Evolutionary conservation across 2,797 vertebrate species (phyloP).

Genomic region (Xenentodon cancila): DNA sequence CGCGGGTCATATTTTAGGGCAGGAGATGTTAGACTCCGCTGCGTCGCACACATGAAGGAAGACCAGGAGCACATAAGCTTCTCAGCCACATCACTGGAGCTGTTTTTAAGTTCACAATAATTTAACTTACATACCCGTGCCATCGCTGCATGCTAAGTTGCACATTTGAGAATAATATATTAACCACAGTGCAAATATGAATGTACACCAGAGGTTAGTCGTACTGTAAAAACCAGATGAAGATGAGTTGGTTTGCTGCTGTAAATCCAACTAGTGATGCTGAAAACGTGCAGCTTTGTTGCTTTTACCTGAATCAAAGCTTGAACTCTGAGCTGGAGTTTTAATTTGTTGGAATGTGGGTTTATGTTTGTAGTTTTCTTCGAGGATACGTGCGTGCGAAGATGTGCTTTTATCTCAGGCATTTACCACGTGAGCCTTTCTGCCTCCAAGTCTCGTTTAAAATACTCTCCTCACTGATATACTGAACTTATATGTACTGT

Average conservation of each 20-base stretch:
- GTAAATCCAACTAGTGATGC: conserved; percentile 30
- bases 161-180: conserved; percentile 44
- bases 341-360: conserved; percentile 6
- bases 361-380: conserved; percentile 27
- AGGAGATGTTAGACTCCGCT: conserved; percentile 13
- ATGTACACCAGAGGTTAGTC: conserved; percentile 44
- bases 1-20: conserved; percentile 6
- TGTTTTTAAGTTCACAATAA: conserved; percentile 16
- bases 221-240: conserved; percentile 20
- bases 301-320: conserved; percentile 8
- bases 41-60: conserved; percentile 8
- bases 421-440: conserved; percentile 39
- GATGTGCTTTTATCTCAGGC: conserved; percentile 52
- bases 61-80: conserved; percentile 29
- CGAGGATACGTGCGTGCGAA: background rate
- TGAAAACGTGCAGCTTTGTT: conserved; percentile 18
- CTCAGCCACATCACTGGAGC: conserved; percentile 45
- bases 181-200: conserved; percentile 31
- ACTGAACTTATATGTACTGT: background rate
- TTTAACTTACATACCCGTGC: conserved; percentile 34
- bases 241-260: conserved; percentile 27
- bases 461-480: background rate
- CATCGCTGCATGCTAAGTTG: conserved; percentile 61
- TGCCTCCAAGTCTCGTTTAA: conserved; percentile 44
- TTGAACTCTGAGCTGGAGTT: conserved; percentile 15